Evolutionary conservation across 2,888 invertebrate genomes (phyloP), one percentile per base, ranked within the genome.

Genomic region (Caenorhabditis doughertyi): DNA sequence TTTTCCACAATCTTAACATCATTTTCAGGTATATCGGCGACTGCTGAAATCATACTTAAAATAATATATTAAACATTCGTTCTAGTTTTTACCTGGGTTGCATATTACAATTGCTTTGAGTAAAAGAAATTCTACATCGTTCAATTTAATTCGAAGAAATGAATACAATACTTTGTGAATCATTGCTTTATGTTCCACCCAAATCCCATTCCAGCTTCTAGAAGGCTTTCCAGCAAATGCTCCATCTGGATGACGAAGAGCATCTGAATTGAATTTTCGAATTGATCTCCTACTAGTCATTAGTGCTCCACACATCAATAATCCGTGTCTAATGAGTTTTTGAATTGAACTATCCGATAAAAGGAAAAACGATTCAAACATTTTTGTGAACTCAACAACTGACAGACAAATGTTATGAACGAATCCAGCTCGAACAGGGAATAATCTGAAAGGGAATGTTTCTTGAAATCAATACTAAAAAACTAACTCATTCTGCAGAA

Each of bases 101-200:
- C 68, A 70, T 0, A 70, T 42, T 2, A 42, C 23, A 9, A 56
- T 70, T 13, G 44, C 68, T 56, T 70, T 70, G 7, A 70, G 29
- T 9, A 70, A 44, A n/a, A 56, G 23, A 23, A n/a, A 70, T 4
- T 56, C 56, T 1, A 35, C 51, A 25, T 29, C 7, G 13, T 70
- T 56, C 5, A 70, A 3, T 7, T 39, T 44, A 9, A 29, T 29
- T 8, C 44, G 25, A 27, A 35, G 0, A n/a, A 70, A 44, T 3
- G 29, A n/a, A 16, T 44, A 21, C 18, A 44, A 16, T 18, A 25
- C 23, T 56, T 68, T 68, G 27, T 68, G 35, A 25, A 55, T 42
- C 27, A 55, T 35, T 27, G n/a, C 27, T 11, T 23, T 39, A 18
- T 68, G 53, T 0, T 55, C 55, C 13, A 49, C 29, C 53, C 39